phyloP scores from a whole-genome alignment of 2,888 invertebrate genomes.

The Aplocera efformata region DNA sequence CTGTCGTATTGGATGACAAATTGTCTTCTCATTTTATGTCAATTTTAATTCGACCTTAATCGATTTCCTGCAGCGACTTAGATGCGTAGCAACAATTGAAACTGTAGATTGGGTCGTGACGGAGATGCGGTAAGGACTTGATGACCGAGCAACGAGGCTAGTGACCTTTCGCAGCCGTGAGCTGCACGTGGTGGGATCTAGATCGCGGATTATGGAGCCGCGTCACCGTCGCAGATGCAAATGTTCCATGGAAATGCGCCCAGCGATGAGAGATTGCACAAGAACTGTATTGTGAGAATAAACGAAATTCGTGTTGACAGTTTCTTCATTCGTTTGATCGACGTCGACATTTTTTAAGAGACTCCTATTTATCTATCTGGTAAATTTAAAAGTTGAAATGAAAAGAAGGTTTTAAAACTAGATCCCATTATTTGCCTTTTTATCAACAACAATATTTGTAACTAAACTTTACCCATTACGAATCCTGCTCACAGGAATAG shows the following conservation, averaged over 20 bases:
- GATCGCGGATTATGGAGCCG: constrained; percentile 34
- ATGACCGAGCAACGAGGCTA: constrained; percentile 63
- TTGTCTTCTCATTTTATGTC: constrained; percentile 40
- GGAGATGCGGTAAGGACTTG: constrained; percentile 56
- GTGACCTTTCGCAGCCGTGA: constrained; percentile 61
- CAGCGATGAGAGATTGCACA: too few relatives aligned
- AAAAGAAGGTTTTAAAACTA: too few relatives aligned
- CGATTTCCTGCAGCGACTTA: constrained; percentile 41
- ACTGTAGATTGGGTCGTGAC: constrained; percentile 73
- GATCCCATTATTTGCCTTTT: too few relatives aligned
- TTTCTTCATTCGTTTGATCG: too few relatives aligned
- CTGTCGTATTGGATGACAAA: constrained; percentile 43
- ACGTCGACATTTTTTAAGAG: too few relatives aligned
- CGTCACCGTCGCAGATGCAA: constrained; percentile 4
- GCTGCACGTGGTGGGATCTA: constrained; percentile 52
- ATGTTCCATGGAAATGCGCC: constrained; percentile 5
- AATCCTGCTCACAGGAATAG: background rate
- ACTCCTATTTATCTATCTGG: too few relatives aligned
- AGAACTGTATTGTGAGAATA: too few relatives aligned
- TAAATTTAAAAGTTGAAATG: too few relatives aligned
- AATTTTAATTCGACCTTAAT: constrained; percentile 46
- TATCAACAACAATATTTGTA: too few relatives aligned
- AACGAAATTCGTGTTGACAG: too few relatives aligned
- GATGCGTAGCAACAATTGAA: constrained; percentile 52
- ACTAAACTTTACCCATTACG: constrained; percentile 10